phyloP scores from a whole-genome alignment of 2,113 vertebrate species.

The Oreochromis tanganicae region DNA sequence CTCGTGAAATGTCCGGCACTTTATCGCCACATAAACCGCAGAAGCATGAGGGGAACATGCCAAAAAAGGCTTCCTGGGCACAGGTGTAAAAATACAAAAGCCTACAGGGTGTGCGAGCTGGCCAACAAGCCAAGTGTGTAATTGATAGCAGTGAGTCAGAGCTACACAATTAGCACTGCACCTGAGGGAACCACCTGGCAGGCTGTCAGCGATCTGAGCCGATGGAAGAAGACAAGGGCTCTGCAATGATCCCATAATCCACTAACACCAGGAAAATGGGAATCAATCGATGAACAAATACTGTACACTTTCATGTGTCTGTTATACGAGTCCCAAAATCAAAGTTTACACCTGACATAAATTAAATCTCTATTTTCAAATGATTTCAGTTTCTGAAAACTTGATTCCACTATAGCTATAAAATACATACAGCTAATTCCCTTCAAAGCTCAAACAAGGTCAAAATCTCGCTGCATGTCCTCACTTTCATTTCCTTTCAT shows the following conservation, averaged over 20 bases:
- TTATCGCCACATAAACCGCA: background rate
- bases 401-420: background rate
- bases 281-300: background rate
- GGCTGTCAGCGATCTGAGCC: background rate
- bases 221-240: background rate
- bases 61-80: background rate
- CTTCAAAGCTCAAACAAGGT: background rate
- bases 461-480: background rate
- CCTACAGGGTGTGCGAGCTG: background rate
- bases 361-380: background rate
- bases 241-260: background rate
- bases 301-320: background rate
- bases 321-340: background rate
- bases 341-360: background rate
- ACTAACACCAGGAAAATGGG: background rate
- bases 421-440: background rate
- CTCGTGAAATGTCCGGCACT: background rate
- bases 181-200: slow-evolving; percentile 13
- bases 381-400: background rate
- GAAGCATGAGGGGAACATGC: background rate
- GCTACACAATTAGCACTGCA: background rate
- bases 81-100: background rate
- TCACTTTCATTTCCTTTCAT: background rate
- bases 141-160: slow-evolving; percentile 12
- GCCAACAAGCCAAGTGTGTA: background rate